Conservation (phyloP, 2,797 vertebrate genomes). For the Chrosomus eos region DNA sequence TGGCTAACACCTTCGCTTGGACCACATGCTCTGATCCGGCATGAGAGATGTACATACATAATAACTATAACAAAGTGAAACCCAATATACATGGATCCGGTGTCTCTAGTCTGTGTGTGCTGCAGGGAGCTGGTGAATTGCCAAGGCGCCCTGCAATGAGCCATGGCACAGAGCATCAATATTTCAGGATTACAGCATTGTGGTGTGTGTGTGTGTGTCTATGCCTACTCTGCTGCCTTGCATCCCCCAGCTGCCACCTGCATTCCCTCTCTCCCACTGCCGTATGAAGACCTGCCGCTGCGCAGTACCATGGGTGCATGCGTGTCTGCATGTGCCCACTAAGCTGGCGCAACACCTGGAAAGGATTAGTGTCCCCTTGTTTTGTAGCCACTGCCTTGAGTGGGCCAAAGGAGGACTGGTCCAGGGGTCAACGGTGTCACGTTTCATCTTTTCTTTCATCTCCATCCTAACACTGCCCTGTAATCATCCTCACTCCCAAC, state of each 20-base stretch:
- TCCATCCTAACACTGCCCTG: conserved; percentile 68
- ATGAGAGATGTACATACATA: conserved; percentile 50
- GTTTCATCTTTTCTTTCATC: conserved; percentile 82
- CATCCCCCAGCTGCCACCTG: conserved; percentile 76
- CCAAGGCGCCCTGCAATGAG: conserved; percentile 65
- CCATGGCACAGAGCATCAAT: conserved; percentile 75
- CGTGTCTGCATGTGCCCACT: conserved; percentile 54
- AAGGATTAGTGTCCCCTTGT: conserved; percentile 78
- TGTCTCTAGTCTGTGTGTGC: conserved; percentile 67
- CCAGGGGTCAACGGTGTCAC: conserved; percentile 72
- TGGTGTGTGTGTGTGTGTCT: conserved; percentile 52
- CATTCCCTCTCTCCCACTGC: conserved; percentile 62
- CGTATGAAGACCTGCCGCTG: conserved; percentile 65
- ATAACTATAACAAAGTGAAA: conserved; percentile 57
- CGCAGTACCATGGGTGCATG: conserved; percentile 50
- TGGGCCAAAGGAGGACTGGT: conserved; percentile 56
- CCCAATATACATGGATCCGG: conserved; percentile 68
- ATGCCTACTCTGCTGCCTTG: conserved; percentile 39
- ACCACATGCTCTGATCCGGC: conserved; percentile 19
- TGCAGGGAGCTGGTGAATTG: conserved; percentile 53
- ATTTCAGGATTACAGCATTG: conserved; percentile 82
- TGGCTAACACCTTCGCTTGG: conserved; percentile 67
- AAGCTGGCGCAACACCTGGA: conserved; percentile 81
- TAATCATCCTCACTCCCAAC: conserved; percentile 75
- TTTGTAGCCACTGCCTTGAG: conserved; percentile 66